Percentiles rank a stretch among this genome's conserved stretches.
phyloP scores from a whole-genome alignment of 2,113 vertebrate species.

The Antechinus stuartii region DNA sequence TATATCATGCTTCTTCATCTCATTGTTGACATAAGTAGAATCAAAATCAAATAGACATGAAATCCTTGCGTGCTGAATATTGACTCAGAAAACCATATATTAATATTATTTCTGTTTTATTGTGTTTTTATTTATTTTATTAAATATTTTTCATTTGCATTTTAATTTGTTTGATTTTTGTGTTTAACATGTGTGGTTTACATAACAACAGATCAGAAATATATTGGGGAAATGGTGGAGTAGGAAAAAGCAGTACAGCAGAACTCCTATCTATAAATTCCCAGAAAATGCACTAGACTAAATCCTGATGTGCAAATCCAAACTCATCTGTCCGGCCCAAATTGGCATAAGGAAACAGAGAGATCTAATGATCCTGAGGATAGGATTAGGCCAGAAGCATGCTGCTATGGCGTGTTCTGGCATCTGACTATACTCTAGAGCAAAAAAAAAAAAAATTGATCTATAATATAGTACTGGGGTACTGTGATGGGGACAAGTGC shows the following conservation, averaged over 20 bases:
- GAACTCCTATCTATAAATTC: neutral
- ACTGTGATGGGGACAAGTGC: neutral
- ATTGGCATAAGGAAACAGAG: neutral
- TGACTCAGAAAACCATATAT: neutral
- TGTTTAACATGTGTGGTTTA: neutral
- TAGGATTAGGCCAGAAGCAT: neutral
- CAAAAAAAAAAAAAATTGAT: neutral
- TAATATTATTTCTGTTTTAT: neutral
- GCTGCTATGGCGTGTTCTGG: neutral
- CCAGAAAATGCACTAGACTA: too few relatives aligned
- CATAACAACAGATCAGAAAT: neutral
- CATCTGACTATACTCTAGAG: too few relatives aligned
- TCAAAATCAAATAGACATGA: neutral
- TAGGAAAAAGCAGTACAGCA: neutral
- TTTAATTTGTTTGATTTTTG: neutral
- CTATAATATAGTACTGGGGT: neutral
- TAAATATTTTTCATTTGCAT: neutral
- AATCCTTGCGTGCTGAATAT: neutral
- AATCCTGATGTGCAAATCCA: neutral
- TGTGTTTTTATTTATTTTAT: neutral
- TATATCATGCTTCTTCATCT: neutral
- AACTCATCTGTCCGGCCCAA: neutral
- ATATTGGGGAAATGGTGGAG: neutral
- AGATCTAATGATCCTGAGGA: neutral
- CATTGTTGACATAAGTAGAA: neutral